phyloP scores from a whole-genome alignment of 2,797 vertebrate genomes.

The Thaleichthys pacificus region DNA sequence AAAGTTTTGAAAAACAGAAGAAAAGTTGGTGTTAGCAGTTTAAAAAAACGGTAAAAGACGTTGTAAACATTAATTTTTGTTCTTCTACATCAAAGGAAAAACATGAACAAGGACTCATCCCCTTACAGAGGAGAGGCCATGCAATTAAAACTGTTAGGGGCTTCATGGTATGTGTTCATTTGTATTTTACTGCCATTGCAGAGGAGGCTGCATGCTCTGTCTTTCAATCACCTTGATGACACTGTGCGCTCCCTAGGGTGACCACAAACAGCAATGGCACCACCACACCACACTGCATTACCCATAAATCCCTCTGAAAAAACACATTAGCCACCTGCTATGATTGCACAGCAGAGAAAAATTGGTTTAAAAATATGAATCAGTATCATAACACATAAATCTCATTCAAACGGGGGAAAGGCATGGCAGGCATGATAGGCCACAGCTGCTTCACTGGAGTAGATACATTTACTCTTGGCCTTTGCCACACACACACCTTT shows the following conservation, averaged over 20 bases:
- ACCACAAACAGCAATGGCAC: constrained; percentile 35
- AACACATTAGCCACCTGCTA: constrained; percentile 72
- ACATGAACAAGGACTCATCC: constrained; percentile 28
- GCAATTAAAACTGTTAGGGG: constrained; percentile 41
- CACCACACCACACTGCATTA: constrained; percentile 27
- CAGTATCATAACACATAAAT: constrained; percentile 63
- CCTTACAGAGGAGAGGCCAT: constrained; percentile 21
- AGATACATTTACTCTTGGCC: constrained; percentile 44
- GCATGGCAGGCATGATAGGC: constrained; percentile 40
- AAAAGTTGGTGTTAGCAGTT: too few relatives aligned
- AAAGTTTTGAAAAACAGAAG: too few relatives aligned
- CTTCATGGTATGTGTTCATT: constrained; percentile 33
- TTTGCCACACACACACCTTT: constrained; percentile 10
- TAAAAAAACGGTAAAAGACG: constrained; percentile 45
- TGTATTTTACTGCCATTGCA: constrained; percentile 30
- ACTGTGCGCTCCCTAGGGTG: constrained; percentile 40
- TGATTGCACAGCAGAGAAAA: constrained; percentile 63
- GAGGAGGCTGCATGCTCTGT: neutral
- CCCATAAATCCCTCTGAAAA: constrained; percentile 67
- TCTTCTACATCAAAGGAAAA: constrained; percentile 41
- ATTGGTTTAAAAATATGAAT: constrained; percentile 65
- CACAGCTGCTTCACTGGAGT: constrained; percentile 60
- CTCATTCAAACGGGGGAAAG: constrained; percentile 22
- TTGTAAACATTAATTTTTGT: constrained; percentile 48
- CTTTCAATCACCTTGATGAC: constrained; percentile 18